These are phyloP conservation scores for Subacronicta megacephala DNA, from an alignment of 2,888 invertebrate species.

Conservation along the genomic window DNA sequence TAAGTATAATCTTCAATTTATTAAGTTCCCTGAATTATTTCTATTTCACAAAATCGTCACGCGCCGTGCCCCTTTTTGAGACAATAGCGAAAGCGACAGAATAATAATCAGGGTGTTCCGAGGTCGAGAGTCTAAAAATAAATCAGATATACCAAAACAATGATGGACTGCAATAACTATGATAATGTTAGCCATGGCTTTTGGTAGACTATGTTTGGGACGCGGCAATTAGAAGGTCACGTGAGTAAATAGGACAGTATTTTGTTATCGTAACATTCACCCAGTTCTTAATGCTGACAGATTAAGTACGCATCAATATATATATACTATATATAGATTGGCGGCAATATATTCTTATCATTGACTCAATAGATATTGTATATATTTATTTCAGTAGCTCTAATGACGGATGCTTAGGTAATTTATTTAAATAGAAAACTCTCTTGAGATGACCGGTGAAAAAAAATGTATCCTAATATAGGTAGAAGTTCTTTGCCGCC, in stretches of 20 bases:
- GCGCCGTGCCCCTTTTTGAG: slow-evolving; percentile 54
- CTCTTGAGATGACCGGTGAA: too few species aligned
- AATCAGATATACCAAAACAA: slow-evolving; percentile 54
- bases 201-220: slow-evolving; percentile 18
- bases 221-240: slow-evolving; percentile 23
- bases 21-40: slow-evolving; percentile 50
- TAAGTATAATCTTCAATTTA: slow-evolving; percentile 32
- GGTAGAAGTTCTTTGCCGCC: too few species aligned
- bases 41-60: slow-evolving; percentile 64
- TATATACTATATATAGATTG: slow-evolving; percentile 11
- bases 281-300: slow-evolving; percentile 13
- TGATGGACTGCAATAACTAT: slow-evolving; percentile 57
- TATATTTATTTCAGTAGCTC: too few species aligned
- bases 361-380: neutral
- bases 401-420: too few species aligned
- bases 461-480: too few species aligned
- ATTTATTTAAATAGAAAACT: too few species aligned
- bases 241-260: slow-evolving; percentile 22
- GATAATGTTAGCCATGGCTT: slow-evolving; percentile 52
- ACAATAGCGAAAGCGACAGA: slow-evolving; percentile 66
- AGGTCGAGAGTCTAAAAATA: slow-evolving; percentile 67
- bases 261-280: slow-evolving; percentile 29
- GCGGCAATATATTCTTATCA: neutral
- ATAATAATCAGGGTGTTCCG: slow-evolving; percentile 61
- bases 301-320: too few species aligned